Conservation (phyloP, 92 coral and sea anemone genomes). For the Epizoanthus scotinus region DNA sequence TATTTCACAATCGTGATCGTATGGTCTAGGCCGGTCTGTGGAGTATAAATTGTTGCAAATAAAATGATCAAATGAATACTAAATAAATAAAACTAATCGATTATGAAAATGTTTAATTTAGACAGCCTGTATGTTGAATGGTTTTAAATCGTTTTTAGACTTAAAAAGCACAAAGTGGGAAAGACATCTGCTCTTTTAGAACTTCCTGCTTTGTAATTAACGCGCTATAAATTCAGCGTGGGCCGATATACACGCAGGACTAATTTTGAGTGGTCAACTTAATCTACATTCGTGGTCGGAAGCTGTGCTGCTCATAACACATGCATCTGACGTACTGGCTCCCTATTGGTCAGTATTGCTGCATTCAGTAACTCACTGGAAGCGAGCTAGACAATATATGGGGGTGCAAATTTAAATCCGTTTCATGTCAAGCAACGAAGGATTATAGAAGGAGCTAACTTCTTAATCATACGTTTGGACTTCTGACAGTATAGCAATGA, state of each 20-base stretch:
- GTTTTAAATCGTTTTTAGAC: conserved; percentile 5
- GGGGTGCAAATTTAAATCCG: conserved; percentile 7
- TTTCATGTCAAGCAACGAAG: conserved; percentile 23
- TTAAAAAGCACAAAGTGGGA: conserved; percentile 1
- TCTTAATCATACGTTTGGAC: neutral
- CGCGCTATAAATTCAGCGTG: conserved; percentile 22
- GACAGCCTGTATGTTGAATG: conserved; percentile 8
- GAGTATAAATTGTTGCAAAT: no score
- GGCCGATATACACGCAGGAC: conserved; percentile 22
- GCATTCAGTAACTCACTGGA: conserved; percentile 27
- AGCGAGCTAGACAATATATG: conserved; percentile 21
- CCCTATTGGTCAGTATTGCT: conserved; percentile 12
- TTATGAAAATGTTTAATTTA: no score
- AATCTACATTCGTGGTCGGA: conserved; percentile 23
- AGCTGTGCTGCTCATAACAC: conserved; percentile 5
- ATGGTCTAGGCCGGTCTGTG: no score
- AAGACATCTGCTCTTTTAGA: conserved; percentile 13
- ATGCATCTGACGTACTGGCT: conserved; percentile 22
- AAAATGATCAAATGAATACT: conserved; percentile 10
- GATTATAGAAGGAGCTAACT: conserved; percentile 4
- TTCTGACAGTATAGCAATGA: conserved; percentile 11
- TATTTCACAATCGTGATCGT: no score
- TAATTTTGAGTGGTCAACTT: conserved; percentile 9
- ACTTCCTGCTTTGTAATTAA: conserved; percentile 18
- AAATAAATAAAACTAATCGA: neutral